A percentile compares a stretch with the other conserved stretches of the same genome.
phyloP scores from a whole-genome alignment of 2,797 vertebrate genomes.

The Hipposideros larvatus region DNA sequence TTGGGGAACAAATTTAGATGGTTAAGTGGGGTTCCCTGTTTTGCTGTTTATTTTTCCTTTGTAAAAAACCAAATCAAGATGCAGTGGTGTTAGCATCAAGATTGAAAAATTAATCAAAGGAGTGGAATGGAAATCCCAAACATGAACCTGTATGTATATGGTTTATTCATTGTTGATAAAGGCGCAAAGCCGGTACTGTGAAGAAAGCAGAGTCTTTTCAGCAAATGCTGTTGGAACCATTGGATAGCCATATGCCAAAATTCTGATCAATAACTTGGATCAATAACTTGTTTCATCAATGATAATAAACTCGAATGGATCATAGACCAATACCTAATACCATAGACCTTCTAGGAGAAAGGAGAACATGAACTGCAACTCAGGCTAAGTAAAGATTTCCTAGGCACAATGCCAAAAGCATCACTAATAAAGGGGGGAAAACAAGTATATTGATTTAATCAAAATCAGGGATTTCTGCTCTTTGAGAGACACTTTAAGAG shows the following conservation, averaged over 20 bases:
- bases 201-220: neutral
- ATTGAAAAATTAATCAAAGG: neutral
- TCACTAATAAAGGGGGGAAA: neutral
- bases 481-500: neutral
- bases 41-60: constrained; percentile 14
- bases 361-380: neutral
- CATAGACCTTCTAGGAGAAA: neutral
- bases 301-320: neutral
- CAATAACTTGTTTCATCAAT: neutral
- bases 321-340: neutral
- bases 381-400: neutral
- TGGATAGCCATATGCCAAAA: neutral
- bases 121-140: neutral
- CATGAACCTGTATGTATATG: neutral
- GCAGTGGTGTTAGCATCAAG: neutral
- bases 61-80: neutral
- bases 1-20: neutral
- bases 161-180: neutral
- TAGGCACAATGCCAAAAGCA: neutral
- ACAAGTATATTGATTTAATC: neutral
- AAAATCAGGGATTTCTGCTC: neutral
- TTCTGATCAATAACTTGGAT: neutral
- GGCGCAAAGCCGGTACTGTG: neutral
- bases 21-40: neutral
- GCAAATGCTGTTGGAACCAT: neutral